Conservation (phyloP, 2,888 invertebrate genomes). For the Drosophila anomalipes region DNA sequence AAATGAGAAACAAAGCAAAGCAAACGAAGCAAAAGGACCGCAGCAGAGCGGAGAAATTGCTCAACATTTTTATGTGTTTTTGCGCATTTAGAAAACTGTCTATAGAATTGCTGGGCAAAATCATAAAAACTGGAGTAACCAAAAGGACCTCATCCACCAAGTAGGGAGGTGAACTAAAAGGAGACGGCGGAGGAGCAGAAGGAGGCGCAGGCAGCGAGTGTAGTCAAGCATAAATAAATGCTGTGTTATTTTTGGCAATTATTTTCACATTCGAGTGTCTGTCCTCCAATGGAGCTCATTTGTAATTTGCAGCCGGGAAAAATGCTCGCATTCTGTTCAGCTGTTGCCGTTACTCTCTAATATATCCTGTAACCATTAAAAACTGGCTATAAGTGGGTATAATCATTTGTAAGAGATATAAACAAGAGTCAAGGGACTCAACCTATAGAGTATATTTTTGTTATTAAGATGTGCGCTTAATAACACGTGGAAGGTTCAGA, state of each 20-base stretch:
- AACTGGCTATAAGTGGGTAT: neutral
- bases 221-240: conserved; percentile 77
- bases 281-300: conserved; percentile 67
- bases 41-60: conserved; percentile 60
- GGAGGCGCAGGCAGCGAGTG: conserved; percentile 14
- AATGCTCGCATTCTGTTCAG: conserved; percentile 52
- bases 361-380: conserved; percentile 13
- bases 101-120: conserved; percentile 59
- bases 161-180: neutral
- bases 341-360: conserved; percentile 45
- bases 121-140: conserved; percentile 67
- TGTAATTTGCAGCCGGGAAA: conserved; percentile 72
- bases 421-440: neutral
- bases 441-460: neutral
- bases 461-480: neutral
- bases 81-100: conserved; percentile 76
- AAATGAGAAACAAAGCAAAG: conserved; percentile 15
- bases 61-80: conserved; percentile 79
- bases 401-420: neutral
- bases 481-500: rapidly evolving
- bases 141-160: conserved; percentile 17
- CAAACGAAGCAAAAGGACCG: conserved; percentile 47
- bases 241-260: conserved; percentile 79
- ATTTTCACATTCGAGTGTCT: conserved; percentile 79
- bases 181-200: neutral